A percentile compares a stretch with the other conserved stretches of the same genome.
Conservation (phyloP, 2,113 vertebrate species). For the Microtus ochrogaster region DNA sequence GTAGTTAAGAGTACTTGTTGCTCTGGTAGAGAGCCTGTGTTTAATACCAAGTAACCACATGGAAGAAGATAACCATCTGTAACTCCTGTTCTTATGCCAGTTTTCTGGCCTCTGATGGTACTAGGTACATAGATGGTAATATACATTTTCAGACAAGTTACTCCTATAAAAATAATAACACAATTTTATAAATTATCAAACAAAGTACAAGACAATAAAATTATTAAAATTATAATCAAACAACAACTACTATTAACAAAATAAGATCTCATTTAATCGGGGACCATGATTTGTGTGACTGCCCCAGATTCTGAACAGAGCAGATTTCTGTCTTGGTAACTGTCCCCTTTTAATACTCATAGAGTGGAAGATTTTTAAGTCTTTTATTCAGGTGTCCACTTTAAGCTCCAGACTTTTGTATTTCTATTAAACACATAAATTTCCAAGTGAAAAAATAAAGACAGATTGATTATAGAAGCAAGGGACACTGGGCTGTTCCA, state of each 20-base stretch:
- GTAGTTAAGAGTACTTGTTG: not conserved
- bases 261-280: not conserved
- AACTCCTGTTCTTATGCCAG: not conserved
- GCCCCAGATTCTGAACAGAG: not conserved
- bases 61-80: not conserved
- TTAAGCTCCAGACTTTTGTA: not conserved
- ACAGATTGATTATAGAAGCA: too few species aligned
- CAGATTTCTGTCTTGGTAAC: not conserved
- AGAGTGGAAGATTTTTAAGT: not conserved
- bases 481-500: not conserved
- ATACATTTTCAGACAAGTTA: not conserved
- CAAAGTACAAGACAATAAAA: not conserved
- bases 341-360: not conserved
- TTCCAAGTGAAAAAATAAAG: not conserved
- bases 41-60: not conserved
- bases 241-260: not conserved
- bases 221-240: not conserved
- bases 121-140: not conserved
- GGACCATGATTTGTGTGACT: not conserved
- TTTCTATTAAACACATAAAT: not conserved
- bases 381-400: too few species aligned
- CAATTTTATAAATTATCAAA: not conserved
- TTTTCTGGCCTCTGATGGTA: not conserved
- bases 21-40: not conserved
- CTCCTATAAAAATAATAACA: not conserved